Percentiles rank a stretch among this genome's conserved stretches.
Conservation (phyloP, 2,797 vertebrate genomes). For the Eulemur mongoz region DNA sequence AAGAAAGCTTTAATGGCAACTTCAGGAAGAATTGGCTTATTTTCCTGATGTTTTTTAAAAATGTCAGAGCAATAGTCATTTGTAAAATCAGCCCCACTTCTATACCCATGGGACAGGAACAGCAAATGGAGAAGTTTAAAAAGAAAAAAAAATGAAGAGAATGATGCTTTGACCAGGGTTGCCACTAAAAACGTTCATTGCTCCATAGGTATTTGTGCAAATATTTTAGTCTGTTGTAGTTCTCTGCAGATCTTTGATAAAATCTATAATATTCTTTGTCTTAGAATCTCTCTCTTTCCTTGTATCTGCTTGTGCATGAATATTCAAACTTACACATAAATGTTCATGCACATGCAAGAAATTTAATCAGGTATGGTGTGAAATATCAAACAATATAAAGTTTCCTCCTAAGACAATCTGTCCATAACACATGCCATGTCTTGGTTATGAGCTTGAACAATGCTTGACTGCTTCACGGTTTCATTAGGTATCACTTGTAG, state of each 20-base stretch:
- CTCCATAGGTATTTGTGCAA: not conserved
- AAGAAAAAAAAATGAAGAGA: not conserved
- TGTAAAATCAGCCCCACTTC: not conserved
- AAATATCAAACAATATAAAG: not conserved
- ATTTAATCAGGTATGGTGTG: not conserved
- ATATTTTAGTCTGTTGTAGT: not conserved
- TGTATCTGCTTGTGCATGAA: not conserved
- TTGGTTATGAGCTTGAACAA: not conserved
- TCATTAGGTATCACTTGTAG: not conserved
- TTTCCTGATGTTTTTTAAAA: constrained; percentile 31
- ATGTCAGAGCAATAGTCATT: not conserved
- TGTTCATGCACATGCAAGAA: not conserved
- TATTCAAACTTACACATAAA: not conserved
- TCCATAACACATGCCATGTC: not conserved
- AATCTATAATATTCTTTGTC: not conserved
- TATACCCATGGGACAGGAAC: not conserved
- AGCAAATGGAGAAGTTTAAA: not conserved
- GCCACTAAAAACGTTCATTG: not conserved
- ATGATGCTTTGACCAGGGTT: not conserved
- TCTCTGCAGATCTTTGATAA: not conserved
- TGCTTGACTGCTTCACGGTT: not conserved
- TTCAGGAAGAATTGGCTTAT: not conserved
- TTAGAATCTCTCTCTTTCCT: not conserved
- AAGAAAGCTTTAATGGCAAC: not conserved
- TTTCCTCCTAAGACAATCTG: not conserved